Conservation (phyloP, 2,113 vertebrate species). For the Numenius arquata region DNA sequence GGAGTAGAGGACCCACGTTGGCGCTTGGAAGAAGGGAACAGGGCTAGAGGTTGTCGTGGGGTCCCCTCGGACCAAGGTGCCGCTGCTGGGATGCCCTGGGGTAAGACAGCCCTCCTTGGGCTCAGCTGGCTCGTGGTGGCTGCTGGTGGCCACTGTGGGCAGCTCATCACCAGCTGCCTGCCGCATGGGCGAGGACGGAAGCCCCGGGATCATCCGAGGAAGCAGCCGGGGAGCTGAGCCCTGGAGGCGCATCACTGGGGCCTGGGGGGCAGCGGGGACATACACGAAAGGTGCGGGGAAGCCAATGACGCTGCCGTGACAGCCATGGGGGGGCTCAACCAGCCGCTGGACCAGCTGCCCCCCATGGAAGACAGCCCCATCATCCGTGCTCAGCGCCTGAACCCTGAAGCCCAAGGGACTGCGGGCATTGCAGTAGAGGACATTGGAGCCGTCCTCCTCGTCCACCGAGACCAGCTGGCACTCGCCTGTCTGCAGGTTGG, state of each 20-base stretch:
- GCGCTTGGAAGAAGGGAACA: constrained; percentile 62
- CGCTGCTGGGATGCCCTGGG: accelerated
- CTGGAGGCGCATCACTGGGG: accelerated
- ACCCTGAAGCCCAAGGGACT: constrained; percentile 87
- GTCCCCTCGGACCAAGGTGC: accelerated
- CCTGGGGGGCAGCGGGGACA: accelerated
- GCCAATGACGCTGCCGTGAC: constrained; percentile 89
- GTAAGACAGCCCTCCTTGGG: accelerated
- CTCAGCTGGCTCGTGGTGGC: accelerated
- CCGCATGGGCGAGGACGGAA: accelerated
- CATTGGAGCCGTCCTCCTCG: constrained; percentile 75
- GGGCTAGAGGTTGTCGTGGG: neutral
- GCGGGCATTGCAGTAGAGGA: constrained; percentile 92
- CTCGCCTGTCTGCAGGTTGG: constrained; percentile 86
- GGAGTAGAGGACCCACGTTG: constrained; percentile 89
- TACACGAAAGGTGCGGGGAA: constrained; percentile 81
- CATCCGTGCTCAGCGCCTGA: constrained; percentile 86
- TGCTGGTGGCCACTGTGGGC: accelerated
- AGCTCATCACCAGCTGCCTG: neutral
- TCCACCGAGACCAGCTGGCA: constrained; percentile 92
- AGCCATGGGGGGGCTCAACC: constrained; percentile 84
- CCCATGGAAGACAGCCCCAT: constrained; percentile 80
- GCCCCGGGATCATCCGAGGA: accelerated
- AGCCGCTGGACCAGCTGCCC: constrained; percentile 86
- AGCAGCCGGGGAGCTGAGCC: accelerated